These are phyloP conservation scores for Hydractinia echinata DNA, from an alignment of 30 jellyfish, hydroid and myxozoan species.

Conservation along the genomic window DNA sequence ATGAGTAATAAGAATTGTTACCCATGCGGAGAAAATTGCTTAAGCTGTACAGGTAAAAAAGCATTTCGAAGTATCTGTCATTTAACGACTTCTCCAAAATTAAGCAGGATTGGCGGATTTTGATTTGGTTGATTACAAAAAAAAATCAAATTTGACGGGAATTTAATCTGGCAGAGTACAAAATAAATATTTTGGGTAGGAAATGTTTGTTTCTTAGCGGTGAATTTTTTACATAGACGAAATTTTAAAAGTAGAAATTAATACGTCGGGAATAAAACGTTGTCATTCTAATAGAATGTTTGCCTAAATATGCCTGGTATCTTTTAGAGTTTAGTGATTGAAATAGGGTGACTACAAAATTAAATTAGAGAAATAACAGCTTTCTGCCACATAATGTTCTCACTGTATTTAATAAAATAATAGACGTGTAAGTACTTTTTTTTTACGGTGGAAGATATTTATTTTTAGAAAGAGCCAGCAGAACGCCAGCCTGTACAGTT, in stretches of 20 bases:
- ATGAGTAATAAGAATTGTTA: conserved; percentile 6
- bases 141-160: too few relatives aligned
- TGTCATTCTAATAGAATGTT: not conserved
- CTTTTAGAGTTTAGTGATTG: not conserved
- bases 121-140: too few relatives aligned
- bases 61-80: not conserved
- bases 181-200: too few relatives aligned
- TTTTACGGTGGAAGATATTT: not conserved
- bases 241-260: not conserved
- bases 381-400: not conserved
- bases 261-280: too few relatives aligned
- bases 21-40: conserved; percentile 26
- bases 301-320: too few relatives aligned
- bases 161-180: too few relatives aligned
- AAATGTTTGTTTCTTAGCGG: too few relatives aligned
- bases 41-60: conserved; percentile 34
- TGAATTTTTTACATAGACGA: too few relatives aligned
- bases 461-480: conserved; percentile 3
- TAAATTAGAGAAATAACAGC: not conserved
- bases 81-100: not conserved
- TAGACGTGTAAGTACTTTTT: not conserved
- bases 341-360: not conserved
- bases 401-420: not conserved
- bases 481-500: conserved; percentile 11
- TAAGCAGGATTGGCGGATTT: not conserved